Percentiles rank a stretch among this genome's conserved stretches.
Conservation (phyloP, 2,888 invertebrate species). For the Eilema depressum region DNA sequence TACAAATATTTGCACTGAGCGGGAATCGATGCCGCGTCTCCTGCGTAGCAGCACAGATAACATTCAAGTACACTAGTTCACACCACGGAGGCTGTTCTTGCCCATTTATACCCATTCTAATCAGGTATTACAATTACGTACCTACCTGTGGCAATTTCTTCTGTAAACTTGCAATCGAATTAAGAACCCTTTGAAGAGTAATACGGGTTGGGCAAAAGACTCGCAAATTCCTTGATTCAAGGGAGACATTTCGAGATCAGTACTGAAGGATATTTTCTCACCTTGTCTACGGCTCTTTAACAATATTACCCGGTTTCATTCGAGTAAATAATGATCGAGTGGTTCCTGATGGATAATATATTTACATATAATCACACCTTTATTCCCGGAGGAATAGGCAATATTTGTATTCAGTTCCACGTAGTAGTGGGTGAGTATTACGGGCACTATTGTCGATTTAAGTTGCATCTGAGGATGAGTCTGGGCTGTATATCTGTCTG, state of each 20-base stretch:
- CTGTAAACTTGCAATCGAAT: not conserved
- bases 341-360: too few relatives aligned
- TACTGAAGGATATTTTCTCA: not conserved
- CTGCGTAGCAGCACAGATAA: too few relatives aligned
- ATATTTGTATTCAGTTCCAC: too few relatives aligned
- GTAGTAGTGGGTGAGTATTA: too few relatives aligned
- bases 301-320: not conserved
- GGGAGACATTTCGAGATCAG: not conserved
- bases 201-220: not conserved
- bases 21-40: too few relatives aligned
- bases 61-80: not conserved
- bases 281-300: not conserved
- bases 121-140: conserved; percentile 25
- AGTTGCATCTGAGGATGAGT: too few relatives aligned
- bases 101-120: not conserved
- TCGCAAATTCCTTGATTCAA: not conserved
- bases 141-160: conserved; percentile 7
- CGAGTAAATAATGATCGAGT: too few relatives aligned
- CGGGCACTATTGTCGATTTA: too few relatives aligned
- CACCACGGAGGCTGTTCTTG: not conserved
- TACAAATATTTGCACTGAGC: too few relatives aligned
- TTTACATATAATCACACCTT: too few relatives aligned
- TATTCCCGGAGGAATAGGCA: too few relatives aligned
- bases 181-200: conserved; percentile 14
- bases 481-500: too few relatives aligned